A percentile compares a stretch with the other conserved stretches of the same genome.
Evolutionary conservation across 2,888 invertebrate genomes (phyloP).

Genomic region (Xanthia icteritia): DNA sequence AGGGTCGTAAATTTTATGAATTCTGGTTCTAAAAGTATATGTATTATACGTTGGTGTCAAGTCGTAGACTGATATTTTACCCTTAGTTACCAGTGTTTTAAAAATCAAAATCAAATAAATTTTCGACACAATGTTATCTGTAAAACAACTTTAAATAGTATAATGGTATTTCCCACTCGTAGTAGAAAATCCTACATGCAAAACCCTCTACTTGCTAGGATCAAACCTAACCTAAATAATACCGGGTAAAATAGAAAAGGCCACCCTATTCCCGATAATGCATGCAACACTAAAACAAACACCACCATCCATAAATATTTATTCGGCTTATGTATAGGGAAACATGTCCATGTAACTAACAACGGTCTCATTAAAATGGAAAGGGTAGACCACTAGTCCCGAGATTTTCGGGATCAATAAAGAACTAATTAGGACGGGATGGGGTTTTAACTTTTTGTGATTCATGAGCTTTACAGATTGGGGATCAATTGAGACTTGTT

Average conservation of each 20-base stretch:
- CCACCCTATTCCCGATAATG: slow-evolving; percentile 35
- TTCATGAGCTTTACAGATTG: slow-evolving; percentile 58
- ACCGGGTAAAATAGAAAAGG: slow-evolving; percentile 10
- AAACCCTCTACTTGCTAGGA: neutral
- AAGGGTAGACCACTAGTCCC: slow-evolving; percentile 53
- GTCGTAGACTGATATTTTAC: neutral
- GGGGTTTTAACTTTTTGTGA: slow-evolving; percentile 55
- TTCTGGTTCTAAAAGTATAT: neutral
- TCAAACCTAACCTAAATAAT: slow-evolving; percentile 17
- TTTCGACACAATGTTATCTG: neutral
- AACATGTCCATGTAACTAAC: slow-evolving; percentile 60
- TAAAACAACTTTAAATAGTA: neutral
- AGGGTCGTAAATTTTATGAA: slow-evolving; percentile 13
- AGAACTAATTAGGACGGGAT: slow-evolving; percentile 53
- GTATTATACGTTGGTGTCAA: neutral
- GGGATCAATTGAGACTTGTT: slow-evolving; percentile 45
- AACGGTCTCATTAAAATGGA: slow-evolving; percentile 64
- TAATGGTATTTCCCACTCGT: no score
- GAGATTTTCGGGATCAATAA: slow-evolving; percentile 58
- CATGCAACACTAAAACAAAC: slow-evolving; percentile 52
- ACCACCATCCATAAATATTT: slow-evolving; percentile 56
- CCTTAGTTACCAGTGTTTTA: neutral
- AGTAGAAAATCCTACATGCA: neutral
- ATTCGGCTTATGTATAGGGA: slow-evolving; percentile 52
- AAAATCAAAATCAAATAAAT: neutral